phyloP scores from a whole-genome alignment of 2,113 vertebrate genomes.

The Ondatra zibethicus region DNA sequence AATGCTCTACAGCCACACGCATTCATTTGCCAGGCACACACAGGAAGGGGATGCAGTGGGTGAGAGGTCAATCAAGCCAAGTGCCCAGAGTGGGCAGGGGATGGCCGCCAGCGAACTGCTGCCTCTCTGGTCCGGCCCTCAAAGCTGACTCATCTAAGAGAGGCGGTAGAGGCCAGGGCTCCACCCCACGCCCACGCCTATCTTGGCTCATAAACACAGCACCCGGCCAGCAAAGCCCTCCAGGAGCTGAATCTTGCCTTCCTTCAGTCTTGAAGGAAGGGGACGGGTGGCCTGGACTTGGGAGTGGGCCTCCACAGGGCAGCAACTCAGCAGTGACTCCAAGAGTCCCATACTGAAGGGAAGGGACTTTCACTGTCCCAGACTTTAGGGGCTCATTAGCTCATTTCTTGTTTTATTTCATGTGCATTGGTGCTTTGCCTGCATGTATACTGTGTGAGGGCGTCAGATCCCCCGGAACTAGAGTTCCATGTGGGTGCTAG shows the following conservation, averaged over 20 bases:
- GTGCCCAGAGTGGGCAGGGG: not conserved
- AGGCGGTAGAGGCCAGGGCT: not conserved
- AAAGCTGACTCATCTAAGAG: constrained; percentile 19
- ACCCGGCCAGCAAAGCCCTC: not conserved
- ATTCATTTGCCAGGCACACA: not conserved
- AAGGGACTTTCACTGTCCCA: not conserved
- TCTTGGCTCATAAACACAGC: not conserved
- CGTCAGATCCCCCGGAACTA: no score
- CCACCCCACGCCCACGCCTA: not conserved
- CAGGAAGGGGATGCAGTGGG: not conserved
- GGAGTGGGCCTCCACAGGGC: not conserved
- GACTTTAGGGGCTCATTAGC: not conserved
- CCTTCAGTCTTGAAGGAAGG: not conserved
- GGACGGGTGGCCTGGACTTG: not conserved
- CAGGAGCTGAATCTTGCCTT: not conserved
- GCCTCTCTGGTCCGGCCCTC: not conserved
- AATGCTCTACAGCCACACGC: not conserved
- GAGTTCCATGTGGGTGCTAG: no score
- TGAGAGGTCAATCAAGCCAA: not conserved
- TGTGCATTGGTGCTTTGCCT: no score
- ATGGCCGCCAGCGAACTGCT: not conserved
- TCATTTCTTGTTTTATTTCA: not conserved
- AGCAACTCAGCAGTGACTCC: not conserved
- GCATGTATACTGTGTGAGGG: no score
- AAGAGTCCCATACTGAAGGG: not conserved